Conservation (phyloP, 2,888 invertebrate genomes). For the Philopedon plagiatum region DNA sequence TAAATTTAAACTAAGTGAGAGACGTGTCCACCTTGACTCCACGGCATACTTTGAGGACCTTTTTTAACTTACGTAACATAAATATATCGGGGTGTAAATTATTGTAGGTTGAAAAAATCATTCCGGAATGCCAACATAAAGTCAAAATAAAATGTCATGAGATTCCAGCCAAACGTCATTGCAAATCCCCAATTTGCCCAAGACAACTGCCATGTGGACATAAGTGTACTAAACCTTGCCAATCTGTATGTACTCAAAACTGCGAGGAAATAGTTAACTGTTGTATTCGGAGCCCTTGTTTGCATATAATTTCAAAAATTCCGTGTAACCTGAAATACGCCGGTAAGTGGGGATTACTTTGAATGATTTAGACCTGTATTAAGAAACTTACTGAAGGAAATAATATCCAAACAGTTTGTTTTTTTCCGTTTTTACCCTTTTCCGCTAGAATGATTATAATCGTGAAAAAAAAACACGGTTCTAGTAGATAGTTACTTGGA, state of each 20-base stretch:
- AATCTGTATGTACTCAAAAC: constrained; percentile 61
- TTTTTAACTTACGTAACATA: no score
- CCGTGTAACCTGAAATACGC: constrained; percentile 46
- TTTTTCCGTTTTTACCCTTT: no score
- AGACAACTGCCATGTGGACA: constrained; percentile 71
- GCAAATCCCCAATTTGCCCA: constrained; percentile 66
- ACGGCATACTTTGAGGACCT: no score
- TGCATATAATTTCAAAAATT: constrained; percentile 65
- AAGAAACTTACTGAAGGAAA: no score
- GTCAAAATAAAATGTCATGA: constrained; percentile 22
- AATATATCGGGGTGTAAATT: no score
- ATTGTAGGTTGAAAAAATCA: constrained; percentile 67
- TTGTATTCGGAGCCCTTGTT: constrained; percentile 68
- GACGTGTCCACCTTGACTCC: no score
- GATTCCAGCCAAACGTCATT: not conserved
- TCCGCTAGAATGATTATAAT: no score
- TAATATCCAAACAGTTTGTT: no score
- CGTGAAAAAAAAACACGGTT: no score
- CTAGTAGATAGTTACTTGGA: no score
- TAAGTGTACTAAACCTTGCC: constrained; percentile 67
- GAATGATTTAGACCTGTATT: no score
- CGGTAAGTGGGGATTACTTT: constrained; percentile 16
- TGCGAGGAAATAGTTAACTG: constrained; percentile 64
- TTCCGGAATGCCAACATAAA: constrained; percentile 42
- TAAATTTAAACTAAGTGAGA: no score